Evolutionary conservation across 2,113 vertebrate species (phyloP), one percentile per base, ranked within the genome.

Genomic region (Gopherus evgoodei): DNA sequence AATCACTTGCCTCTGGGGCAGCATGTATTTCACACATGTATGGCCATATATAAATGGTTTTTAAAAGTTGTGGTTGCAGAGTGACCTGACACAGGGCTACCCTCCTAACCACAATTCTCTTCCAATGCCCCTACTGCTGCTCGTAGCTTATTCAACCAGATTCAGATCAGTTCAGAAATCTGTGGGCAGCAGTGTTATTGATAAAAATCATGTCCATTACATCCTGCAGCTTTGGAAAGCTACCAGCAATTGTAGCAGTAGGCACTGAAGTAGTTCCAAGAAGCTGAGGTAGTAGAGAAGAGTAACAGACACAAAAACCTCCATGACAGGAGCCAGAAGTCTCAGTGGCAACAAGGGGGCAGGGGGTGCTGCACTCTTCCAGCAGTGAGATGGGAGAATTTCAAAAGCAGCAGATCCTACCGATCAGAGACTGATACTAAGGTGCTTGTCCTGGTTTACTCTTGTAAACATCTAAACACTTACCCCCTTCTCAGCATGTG

Each of bases 401-500:
- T 86, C 10, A 86, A 1, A n/a, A 80, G 76, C 83, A 16, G 5
- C 7, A 91, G 25, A 0, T 19, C 22, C 4, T 6, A 9, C 1
- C 38, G 38, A 56, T 3, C 86, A 94, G 31, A 88, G 80, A 79
- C 72, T 52, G 47, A 72, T 0, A 53, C 57, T 84, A 91, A 50
- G 10, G 0, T 0, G 9, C 29, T 76, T 29, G 35, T 83, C n/a
- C 57, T 72, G 24, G 49, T 86, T 62, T 81, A 47, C 19, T 81
- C 2, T 2, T 3, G 65, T 5, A 4, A n/a, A 88, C 8, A 13
- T 5, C 27, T n/a, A 50, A 88, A 81, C 95, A 96, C 59, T 93
- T 95, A 93, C 27, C 83, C 56, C 83, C 83, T 8, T 19, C 91
- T 62, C 14, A 17, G 93, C 93, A 96, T 94, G 90, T 78, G 2